These are phyloP conservation scores for Pycnonotus jocosus DNA, from an alignment of 2,113 vertebrate species.

Conservation along the genomic window DNA sequence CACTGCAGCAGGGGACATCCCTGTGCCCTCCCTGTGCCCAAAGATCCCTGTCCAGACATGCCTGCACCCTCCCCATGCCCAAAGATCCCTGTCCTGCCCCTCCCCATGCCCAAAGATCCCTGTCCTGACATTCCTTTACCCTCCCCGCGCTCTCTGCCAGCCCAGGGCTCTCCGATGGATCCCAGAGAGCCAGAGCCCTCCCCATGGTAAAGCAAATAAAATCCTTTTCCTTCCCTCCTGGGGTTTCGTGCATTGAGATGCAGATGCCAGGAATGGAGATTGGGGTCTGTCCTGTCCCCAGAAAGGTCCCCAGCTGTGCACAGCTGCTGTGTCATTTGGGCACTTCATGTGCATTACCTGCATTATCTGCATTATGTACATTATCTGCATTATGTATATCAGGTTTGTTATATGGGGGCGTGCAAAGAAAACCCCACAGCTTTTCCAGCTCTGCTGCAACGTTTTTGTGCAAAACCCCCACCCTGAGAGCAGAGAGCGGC, in stretches of 20 bases:
- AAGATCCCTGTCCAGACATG: no score
- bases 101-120: no score
- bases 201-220: not conserved
- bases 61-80: no score
- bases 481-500: not conserved
- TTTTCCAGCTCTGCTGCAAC: not conserved
- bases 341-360: no score
- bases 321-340: not conserved
- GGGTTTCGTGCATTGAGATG: not conserved
- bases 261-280: not conserved
- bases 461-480: not conserved
- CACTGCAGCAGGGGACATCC: no score
- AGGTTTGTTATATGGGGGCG: rapidly evolving
- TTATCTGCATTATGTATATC: rapidly evolving
- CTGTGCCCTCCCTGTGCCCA: no score
- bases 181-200: not conserved
- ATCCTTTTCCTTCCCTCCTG: not conserved
- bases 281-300: not conserved
- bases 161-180: not conserved
- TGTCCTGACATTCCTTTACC: not conserved
- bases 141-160: not conserved
- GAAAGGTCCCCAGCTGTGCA: not conserved
- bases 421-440: not conserved
- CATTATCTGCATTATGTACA: no score
- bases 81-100: not conserved